These are phyloP conservation scores for Leuctra nigra DNA, from an alignment of 2,888 invertebrate species.

Conservation along the genomic window DNA sequence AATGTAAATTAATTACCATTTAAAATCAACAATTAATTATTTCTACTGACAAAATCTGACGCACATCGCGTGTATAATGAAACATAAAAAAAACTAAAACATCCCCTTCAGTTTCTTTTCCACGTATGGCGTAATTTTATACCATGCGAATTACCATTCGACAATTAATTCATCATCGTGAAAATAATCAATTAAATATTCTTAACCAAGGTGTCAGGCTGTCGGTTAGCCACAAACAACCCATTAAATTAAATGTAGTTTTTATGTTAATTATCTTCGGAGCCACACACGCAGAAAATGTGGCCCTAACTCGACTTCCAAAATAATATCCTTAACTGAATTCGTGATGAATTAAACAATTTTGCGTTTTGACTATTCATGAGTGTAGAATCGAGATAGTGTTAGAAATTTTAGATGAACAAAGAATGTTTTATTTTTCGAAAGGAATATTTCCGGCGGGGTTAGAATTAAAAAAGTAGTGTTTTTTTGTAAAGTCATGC, in stretches of 20 bases:
- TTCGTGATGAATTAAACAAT: background rate
- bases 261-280: background rate
- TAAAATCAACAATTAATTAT: slow-evolving; percentile 16
- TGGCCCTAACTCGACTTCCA: too few species aligned
- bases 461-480: too few species aligned
- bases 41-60: slow-evolving; percentile 17
- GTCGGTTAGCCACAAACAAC: background rate
- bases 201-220: slow-evolving; percentile 16
- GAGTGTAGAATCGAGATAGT: too few species aligned
- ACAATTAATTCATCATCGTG: slow-evolving; percentile 18
- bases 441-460: too few species aligned
- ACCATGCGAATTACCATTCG: too few species aligned
- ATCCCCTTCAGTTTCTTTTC: too few species aligned
- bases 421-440: too few species aligned
- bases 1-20: slow-evolving; percentile 16
- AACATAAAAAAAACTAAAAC: too few species aligned
- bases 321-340: background rate
- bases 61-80: slow-evolving; percentile 1
- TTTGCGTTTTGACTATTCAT: background rate
- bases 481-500: too few species aligned
- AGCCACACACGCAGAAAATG: background rate
- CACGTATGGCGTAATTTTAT: too few species aligned
- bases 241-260: background rate
- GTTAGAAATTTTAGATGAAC: too few species aligned
- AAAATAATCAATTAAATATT: slow-evolving; percentile 21